A percentile compares a stretch with the other conserved stretches of the same genome.
Evolutionary conservation across 2,113 vertebrate genomes (phyloP).

Genomic region (Haemorhous mexicanus): DNA sequence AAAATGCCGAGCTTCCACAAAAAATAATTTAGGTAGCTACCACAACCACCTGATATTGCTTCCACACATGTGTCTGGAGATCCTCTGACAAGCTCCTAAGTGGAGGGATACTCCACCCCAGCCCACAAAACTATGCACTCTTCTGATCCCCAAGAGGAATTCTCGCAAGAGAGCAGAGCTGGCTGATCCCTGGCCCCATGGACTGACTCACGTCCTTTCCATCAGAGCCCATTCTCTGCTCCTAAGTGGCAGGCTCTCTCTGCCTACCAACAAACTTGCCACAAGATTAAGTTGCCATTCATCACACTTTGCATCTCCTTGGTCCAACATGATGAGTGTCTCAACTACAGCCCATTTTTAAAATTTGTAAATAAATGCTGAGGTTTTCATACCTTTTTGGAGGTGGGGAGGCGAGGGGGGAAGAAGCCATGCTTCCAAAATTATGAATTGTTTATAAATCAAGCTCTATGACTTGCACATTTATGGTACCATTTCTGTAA

Average conservation of each 20-base stretch:
- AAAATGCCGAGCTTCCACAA: background rate
- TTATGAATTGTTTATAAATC: slow-evolving; percentile 85
- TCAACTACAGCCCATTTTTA: background rate
- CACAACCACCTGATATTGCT: background rate
- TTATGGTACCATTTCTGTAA: slow-evolving; percentile 83
- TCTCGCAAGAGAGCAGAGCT: background rate
- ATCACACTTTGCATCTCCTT: slow-evolving; percentile 9
- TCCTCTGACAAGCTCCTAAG: background rate
- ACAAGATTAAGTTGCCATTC: background rate
- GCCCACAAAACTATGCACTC: background rate
- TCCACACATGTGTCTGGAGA: background rate
- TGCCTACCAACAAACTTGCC: background rate
- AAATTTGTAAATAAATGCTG: slow-evolving; percentile 20
- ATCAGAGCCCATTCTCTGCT: background rate
- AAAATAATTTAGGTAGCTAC: background rate
- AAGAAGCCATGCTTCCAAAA: slow-evolving; percentile 67
- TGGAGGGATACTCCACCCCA: background rate
- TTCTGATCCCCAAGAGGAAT: background rate
- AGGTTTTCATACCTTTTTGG: background rate
- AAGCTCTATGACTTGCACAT: slow-evolving; percentile 79
- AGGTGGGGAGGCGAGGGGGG: background rate
- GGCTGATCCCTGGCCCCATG: background rate
- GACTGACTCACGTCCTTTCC: background rate
- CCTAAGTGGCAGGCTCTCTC: background rate
- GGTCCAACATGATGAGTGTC: background rate